Base-by-base conservation (phyloP, 2,888 invertebrate species). In the Venustoraphidia nigricollis region DNA sequence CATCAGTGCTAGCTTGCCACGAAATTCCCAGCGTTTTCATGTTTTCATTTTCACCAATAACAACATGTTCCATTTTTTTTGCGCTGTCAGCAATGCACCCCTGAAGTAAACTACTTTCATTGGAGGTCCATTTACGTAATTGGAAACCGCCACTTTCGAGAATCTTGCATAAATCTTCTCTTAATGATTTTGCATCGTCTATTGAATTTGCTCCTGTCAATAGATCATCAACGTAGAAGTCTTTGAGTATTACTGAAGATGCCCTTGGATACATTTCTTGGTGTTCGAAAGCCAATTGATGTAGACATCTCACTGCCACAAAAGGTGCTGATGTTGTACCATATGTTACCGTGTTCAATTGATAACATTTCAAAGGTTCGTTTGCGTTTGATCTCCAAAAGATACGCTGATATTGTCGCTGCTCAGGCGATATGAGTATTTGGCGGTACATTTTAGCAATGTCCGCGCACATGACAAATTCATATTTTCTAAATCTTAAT, bases 401-500 rank as follows among this genome's bases (percentile, higher is more conserved):
- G 17, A 17, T 17, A 17, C 17, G 17, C 4, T 17, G 17, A 17
- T 17, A 17, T 17, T 17, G 17, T 17, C 17, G 17, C 17, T 17
- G 17, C 17, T 17, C 17, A 17, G 17, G 17, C 17, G 17, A 17
- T 17, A 17, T 17, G 17, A 17, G 17, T 17, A 17, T 17, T 17
- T 17, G 17, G 3, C 17, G 17, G 17, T 17, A 17, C 17, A 17
- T 17, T 17, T 17, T 17, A 17, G 17, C 17, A 17, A 17, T 17
- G 17, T 17, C 17, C 2, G 17, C 17, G 4, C 17, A 17, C 17
- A 51, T 10, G 8, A 55, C 56, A 48, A 46, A 50, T 10, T 46
- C 48, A 43, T 57, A 52, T 36, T 40, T 42, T 34, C 59, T 34
- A 51, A 57, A 57, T 34, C 56, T 38, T 9, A 54, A 9, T n/a